Evolutionary conservation across 2,113 vertebrate species (phyloP).

Genomic region (Oxyura jamaicensis): DNA sequence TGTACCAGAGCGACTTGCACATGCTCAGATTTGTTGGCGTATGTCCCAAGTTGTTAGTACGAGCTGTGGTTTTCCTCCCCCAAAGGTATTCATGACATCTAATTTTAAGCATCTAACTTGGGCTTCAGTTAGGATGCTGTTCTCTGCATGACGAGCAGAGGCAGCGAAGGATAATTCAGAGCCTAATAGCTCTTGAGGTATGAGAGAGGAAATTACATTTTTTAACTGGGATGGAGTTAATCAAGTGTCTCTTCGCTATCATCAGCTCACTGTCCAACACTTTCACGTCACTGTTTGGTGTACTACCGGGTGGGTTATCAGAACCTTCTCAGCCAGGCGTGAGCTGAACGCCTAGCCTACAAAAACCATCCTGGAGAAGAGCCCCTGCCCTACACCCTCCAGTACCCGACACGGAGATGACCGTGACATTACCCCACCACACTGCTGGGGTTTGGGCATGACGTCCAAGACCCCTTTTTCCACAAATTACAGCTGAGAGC

Average conservation of each 20-base stretch:
- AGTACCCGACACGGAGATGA: not conserved
- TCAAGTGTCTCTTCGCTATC: not conserved
- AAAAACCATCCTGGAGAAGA: not conserved
- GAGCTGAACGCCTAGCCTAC: not conserved
- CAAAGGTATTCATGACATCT: not conserved
- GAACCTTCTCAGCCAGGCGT: not conserved
- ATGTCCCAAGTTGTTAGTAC: fast-evolving
- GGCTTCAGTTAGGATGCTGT: not conserved
- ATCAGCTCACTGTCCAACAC: not conserved
- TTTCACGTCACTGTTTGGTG: not conserved
- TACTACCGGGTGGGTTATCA: not conserved
- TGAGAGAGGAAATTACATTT: not conserved
- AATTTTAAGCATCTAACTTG: not conserved
- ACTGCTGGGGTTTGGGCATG: not conserved
- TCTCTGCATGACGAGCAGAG: not conserved
- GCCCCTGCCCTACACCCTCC: not conserved
- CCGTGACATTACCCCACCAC: fast-evolving
- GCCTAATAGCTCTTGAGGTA: not conserved
- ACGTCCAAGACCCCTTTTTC: not conserved
- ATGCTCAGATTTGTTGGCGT: not conserved
- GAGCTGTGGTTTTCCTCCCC: too few species aligned
- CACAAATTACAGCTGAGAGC: not conserved
- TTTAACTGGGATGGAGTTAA: not conserved
- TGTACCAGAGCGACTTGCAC: fast-evolving
- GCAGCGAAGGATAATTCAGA: not conserved